These are phyloP conservation scores for Halcyon leucocephala DNA, from an alignment of 2,797 vertebrate genomes.

Conservation along the genomic window DNA sequence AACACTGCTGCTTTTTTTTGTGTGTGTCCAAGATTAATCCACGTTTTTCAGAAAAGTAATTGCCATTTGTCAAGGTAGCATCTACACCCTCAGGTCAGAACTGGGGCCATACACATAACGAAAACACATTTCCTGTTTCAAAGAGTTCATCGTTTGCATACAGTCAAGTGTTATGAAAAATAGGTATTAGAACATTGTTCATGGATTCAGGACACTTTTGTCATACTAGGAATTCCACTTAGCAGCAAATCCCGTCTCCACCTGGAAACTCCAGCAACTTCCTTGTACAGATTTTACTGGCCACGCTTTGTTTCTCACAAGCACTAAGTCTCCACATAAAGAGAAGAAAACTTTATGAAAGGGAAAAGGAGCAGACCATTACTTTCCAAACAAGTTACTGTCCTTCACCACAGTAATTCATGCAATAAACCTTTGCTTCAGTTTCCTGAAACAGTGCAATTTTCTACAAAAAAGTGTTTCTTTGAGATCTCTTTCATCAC, in stretches of 20 bases:
- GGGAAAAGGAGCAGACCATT: background rate
- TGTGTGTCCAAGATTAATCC: background rate
- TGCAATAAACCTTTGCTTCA: background rate
- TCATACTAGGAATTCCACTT: background rate
- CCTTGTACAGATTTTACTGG: background rate
- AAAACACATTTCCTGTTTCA: conserved; percentile 38
- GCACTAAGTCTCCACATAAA: background rate
- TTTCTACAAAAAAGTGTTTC: background rate
- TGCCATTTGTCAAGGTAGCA: conserved; percentile 46
- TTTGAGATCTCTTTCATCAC: background rate
- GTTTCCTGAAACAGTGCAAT: background rate
- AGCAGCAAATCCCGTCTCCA: background rate
- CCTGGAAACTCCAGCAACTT: background rate
- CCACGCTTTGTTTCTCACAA: background rate
- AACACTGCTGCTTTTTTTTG: background rate
- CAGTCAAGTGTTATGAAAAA: background rate
- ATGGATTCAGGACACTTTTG: background rate
- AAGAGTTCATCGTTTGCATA: background rate
- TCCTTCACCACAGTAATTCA: background rate
- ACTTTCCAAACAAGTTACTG: conserved; percentile 2
- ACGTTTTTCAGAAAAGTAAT: conserved; percentile 12
- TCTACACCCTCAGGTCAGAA: background rate
- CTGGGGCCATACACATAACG: background rate
- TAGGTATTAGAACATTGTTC: background rate
- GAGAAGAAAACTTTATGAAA: background rate